Base-by-base conservation (phyloP, 1,140 invertebrate genomes). In the Bicyclus anynana region DNA sequence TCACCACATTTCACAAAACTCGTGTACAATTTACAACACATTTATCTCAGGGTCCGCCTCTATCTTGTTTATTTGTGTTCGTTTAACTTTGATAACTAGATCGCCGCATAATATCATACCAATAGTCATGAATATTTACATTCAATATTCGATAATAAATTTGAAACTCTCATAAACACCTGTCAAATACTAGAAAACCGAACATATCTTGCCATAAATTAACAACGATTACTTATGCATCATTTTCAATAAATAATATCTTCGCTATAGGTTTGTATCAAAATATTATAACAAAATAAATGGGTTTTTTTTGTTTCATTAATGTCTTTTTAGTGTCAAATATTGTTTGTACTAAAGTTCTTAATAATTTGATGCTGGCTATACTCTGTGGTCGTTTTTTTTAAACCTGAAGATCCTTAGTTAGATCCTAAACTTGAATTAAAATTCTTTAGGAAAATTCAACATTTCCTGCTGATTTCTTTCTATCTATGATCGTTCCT, bases 31-130 rank as follows among this genome's bases (percentile, higher is more conserved):
- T 53, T 37, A 44, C 38, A 13, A 40, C 35, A 16, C 38, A 40
- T 52, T 27, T 52, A 52, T 52, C 21, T 40, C 18, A 26, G 9
- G 53, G 5, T 21, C 46, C 53, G 53, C 53, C 53, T 56, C 16
- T 48, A 49, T 56, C 53, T 56, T 56, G 53, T 56, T 33, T 56
- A 49, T 56, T 48, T 56, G 51, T 53, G 44, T 53, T 29, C 51
- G 26, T 53, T 53, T 46, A 53, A 53, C 17, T 44, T 53, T 40
- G 37, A 44, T 44, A 53, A 53, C 51, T 53, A 53, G 51, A 53
- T 37, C 50, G 35, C 20, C 14, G 35, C 38, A 51, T 48, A 37
- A 18, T 40, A 23, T 51, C 10, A 50, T 12, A 37, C 16, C 16
- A n/a, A 35, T 40, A 38, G 17, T 35, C 16, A 51, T 51, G 49